These are phyloP conservation scores for Lampris incognitus DNA, from an alignment of 2,113 vertebrate species.

Conservation along the genomic window DNA sequence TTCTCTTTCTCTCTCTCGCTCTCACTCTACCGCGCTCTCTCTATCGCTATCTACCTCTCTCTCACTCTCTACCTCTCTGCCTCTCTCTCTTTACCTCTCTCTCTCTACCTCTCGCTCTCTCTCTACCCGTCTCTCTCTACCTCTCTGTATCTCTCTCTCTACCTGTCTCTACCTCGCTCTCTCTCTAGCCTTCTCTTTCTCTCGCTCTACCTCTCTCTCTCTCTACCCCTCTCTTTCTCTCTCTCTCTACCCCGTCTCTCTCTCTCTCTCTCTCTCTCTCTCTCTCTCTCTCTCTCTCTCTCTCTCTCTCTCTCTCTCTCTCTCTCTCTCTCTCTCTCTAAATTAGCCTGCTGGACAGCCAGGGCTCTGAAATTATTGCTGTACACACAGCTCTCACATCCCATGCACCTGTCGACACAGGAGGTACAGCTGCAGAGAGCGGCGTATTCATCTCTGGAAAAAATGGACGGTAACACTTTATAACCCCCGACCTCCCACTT, in stretches of 20 bases:
- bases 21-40: neutral
- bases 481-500: constrained; percentile 10
- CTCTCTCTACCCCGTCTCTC: neutral
- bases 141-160: neutral
- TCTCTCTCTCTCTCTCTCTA: neutral
- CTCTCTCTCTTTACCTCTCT: too few relatives aligned
- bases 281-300: too few relatives aligned
- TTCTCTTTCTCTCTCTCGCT: neutral
- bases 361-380: constrained; percentile 14
- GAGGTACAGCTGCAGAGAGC: constrained; percentile 1
- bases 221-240: neutral
- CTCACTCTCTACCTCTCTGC: too few relatives aligned
- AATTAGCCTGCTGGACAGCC: too few relatives aligned
- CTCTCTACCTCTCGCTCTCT: too few relatives aligned
- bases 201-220: too few relatives aligned
- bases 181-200: too few relatives aligned
- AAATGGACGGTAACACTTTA: constrained; percentile 36
- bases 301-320: neutral
- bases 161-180: too few relatives aligned
- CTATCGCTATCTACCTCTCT: neutral
- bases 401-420: constrained; percentile 1
- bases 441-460: constrained; percentile 40
- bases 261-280: too few relatives aligned
- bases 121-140: neutral
- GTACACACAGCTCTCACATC: neutral